Evolutionary conservation across 2,113 vertebrate species (phyloP), one percentile per base, ranked within the genome.

Genomic region (Alaudala cheleensis): DNA sequence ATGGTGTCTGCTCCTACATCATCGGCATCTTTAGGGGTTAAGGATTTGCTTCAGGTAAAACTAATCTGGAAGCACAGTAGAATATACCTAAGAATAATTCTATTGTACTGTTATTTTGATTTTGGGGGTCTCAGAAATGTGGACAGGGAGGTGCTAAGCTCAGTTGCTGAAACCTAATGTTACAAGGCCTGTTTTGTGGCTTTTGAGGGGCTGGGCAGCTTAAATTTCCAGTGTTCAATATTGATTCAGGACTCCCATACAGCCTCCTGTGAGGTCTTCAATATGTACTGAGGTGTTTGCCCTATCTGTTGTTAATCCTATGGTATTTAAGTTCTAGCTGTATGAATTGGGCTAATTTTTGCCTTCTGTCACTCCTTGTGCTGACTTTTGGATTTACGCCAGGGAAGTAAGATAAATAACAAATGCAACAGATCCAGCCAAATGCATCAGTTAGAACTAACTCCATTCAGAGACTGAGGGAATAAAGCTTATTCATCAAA

Each of bases 1-100:
- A 98, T 13, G 96, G 94, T 28, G 66, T 98, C 86, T 99, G 98
- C 86, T 93, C 98, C 74, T 98, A 95, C 45, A 62, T 98, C 87
- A 97, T 99, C 45, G 97, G 98, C 61, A 96, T 98, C 93, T 98
- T 98, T 74, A 92, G 89, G 73, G 97, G 97, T 85, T 98, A 98
- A 96, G 47, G 53, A 78, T 83, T 70, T 78, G 22, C 39, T 81
- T 64, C 85, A 97, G 97, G 98, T 98, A 96, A 96, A 81, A 29
- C 17, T n/a, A 10, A 19, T 72, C 54, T 87, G 77, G 18, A 67
- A 80, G 70, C 42, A 50, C 22, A 57, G 28, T 26, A 76, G 39
- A 58, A 56, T 40, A 45, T 37, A 28, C 7, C 7, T 14, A 25
- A 58, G 18, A 54, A 14, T 79, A 76, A 86, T 25, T 34, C 31